Evolutionary conservation across 2,888 invertebrate genomes (phyloP), one percentile per base, ranked within the genome.

Genomic region (Leptopilina syphax): DNA sequence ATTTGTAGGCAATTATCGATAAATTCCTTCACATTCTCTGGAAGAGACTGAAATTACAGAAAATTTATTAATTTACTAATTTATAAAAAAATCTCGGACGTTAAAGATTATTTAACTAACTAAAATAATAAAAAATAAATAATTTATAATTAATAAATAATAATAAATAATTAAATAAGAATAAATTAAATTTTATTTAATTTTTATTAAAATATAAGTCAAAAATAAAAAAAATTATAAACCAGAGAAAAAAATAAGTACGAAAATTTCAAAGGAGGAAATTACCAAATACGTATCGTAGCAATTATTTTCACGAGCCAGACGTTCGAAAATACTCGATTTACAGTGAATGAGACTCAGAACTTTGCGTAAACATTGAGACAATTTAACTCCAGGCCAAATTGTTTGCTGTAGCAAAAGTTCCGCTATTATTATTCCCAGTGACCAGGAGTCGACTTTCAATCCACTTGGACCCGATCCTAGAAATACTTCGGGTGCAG

Each of bases 401-500:
- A 97, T 92, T 81, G 94, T 93, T 82, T 93, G 94, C 78, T 95
- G 94, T 65, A 98, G 92, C 80, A 96, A 93, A 5, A 97, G 92
- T 92, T 99, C 98, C 0, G 96, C 93, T 54, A 98, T 91, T 81
- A 99, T 95, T 80, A 99, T 95, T n/a, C 98, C 99, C 81, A 98
- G 93, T 1, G 98, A 96, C 99, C 99, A 99, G 47, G 98, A 94
- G 92, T 99, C 99, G 24, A 96, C 95, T 91, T 97, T 96, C 0
- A 95, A 94, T 76, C 96, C 96, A 81, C 93, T 93, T 78, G 89
- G 85, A 77, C 95, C 94, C 44, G 94, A 94, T 77, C 94, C 94
- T 3, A 96, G 89, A 85, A 97, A 95, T 60, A 96, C 95, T 92
- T 98, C 97, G 0, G 97, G 97, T 34, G 97, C 95, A 83, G 96